A percentile compares a stretch with the other conserved stretches of the same genome.
These are phyloP conservation scores for Sisyra terminalis DNA, from an alignment of 2,888 invertebrate genomes.

Conservation along the genomic window DNA sequence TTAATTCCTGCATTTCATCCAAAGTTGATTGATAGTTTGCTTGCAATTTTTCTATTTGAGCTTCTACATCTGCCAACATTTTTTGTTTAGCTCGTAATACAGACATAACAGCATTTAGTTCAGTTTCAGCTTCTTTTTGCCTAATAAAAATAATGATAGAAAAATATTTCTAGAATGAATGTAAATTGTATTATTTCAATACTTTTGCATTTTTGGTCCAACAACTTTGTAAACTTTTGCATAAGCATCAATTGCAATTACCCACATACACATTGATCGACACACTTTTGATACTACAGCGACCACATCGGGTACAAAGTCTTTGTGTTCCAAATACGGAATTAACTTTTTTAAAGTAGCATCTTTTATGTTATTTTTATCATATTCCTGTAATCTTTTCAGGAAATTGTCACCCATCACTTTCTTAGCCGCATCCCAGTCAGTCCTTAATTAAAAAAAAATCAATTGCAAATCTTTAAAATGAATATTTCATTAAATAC, in stretches of 20 bases:
- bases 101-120: conserved; percentile 58
- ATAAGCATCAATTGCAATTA: conserved; percentile 78
- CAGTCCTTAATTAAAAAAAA: conserved; percentile 39
- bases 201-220: conserved; percentile 74
- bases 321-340: conserved; percentile 66
- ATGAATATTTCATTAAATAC: conserved; percentile 15
- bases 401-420: conserved; percentile 74
- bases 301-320: conserved; percentile 70
- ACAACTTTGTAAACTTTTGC: conserved; percentile 74
- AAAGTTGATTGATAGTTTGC: conserved; percentile 54
- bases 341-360: conserved; percentile 60
- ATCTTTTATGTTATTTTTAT: conserved; percentile 76
- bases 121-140: conserved; percentile 59
- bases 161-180: not conserved
- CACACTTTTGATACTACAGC: conserved; percentile 79
- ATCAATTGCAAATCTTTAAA: conserved; percentile 1
- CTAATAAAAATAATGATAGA: conserved; percentile 25
- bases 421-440: conserved; percentile 72
- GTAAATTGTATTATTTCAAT: conserved; percentile 9
- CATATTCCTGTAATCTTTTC: conserved; percentile 64
- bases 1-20: conserved; percentile 55
- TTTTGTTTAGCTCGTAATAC: conserved; percentile 64
- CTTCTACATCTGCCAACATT: conserved; percentile 67
- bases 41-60: conserved; percentile 35
- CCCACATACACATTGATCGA: conserved; percentile 85